Base-by-base conservation (phyloP, 2,113 vertebrate genomes). In the Ciconia stormi region DNA sequence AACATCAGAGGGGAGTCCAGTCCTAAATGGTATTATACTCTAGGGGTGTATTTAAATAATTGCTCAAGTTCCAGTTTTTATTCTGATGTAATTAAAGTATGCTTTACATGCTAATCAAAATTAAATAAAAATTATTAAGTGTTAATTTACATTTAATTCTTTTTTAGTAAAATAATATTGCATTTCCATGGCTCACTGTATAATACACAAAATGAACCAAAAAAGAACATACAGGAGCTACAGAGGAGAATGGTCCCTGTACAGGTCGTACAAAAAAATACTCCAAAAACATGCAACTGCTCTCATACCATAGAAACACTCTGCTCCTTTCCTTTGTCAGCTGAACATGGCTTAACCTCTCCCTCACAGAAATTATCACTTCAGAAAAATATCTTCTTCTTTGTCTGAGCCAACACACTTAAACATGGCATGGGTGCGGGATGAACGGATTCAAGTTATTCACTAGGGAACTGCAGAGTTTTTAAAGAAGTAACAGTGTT, bases 1-100 rank as follows among this genome's bases (percentile, higher is more conserved):
- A 87, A 80, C 89, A 95, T 95, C 72, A 96, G 87, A 95, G 50
- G 65, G 76, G 59, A 95, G 65, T 72, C 79, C 34, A 2, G 49
- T 78, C 47, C n/a, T 88, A 95, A 93, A 77, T 56, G 83, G n/a
- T 59, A 69, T 66, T 97, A 63, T 67, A 76, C 77, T 91, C 90
- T 92, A 22, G 70, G 46, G 80, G 30, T 95, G 67, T 82, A 76
- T 95, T 97, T 96, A 97, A 97, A 82, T 92, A 95, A 90, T 89
- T 55, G 22, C 38, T 93, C 73, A 22, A 89, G 70, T 94, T 97
- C 42, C 66, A 95, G 93, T 80, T 95, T 82, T 93, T 65, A 91
- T 93, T 92, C 82, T 91, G 63, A 59, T 71, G 67, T 69, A 95
- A 96, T 92, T 96, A 82, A 92, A 84, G 49, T 72, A 34, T 58